Evolutionary conservation across 1,140 invertebrate species (phyloP), one percentile per base, ranked within the genome.

Genomic region (Trichogramma pretiosum): DNA sequence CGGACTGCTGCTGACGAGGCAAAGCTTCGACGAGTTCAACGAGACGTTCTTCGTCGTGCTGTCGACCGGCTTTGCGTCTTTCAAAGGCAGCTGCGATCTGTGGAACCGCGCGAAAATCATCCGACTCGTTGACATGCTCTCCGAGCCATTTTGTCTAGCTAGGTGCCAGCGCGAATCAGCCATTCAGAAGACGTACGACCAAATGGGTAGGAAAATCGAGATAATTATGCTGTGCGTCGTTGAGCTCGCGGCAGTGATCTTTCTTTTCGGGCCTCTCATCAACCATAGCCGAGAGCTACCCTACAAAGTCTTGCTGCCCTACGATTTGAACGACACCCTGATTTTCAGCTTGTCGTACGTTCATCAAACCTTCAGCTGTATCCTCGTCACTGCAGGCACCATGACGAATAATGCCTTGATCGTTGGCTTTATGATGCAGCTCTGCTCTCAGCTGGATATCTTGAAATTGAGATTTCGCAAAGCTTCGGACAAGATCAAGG

Each of bases 281-380:
- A n/a, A n/a, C n/a, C n/a, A n/a, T n/a, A 28, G 24, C 24, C 5
- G 17, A 14, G 18, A 48, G 17, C 21, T 49, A 7, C 30, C 37
- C 10, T 48, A 48, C 7, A 36, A 48, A 37, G 47, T 48, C 8
- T 23, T 42, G 3, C 17, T 48, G 30, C 47, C 47, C 11, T 48
- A 48, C 13, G 33, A 43, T 23, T 4, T 43, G 9, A 36, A 30
- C 1, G 36, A 24, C 7, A 14, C 3, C 0, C 4, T 36, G 2
- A 2, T 37, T 8, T 48, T 22, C 16, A 42, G 33, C 19, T 18
- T 48, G 5, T 42, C 47, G 8, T 48, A 26, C 37, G 11, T 30
- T 26, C 47, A 48, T 22, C 47, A 48, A 11, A 30, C 23, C 8
- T 8, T 48, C 17, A 33, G 23, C 3, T 32, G 33, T 10, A 8